Evolutionary conservation across 2,797 vertebrate genomes (phyloP).

Genomic region (Characodon lateralis): DNA sequence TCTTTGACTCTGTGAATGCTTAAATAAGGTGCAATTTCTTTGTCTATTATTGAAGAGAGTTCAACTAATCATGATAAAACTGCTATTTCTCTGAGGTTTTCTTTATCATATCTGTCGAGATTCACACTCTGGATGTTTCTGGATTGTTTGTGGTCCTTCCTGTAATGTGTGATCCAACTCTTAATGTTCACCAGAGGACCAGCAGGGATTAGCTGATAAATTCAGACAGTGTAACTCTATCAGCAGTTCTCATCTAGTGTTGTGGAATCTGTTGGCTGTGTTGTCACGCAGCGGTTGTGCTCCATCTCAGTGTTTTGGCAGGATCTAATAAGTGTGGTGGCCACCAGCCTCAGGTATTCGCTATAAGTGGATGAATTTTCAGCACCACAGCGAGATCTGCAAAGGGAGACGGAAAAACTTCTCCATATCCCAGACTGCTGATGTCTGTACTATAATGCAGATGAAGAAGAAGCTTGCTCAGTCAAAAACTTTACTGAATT

Average conservation of each 20-base stretch:
- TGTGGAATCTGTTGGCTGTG: constrained; percentile 60
- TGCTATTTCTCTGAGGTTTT: constrained; percentile 8
- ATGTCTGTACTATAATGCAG: not conserved
- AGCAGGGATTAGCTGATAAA: constrained; percentile 58
- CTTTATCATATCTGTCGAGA: constrained; percentile 9
- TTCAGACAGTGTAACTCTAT: constrained; percentile 47
- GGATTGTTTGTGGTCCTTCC: constrained; percentile 25
- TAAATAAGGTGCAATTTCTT: not conserved
- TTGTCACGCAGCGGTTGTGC: constrained; percentile 57
- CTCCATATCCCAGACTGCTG: not conserved
- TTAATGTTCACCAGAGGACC: constrained; percentile 33
- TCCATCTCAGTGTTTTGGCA: constrained; percentile 61
- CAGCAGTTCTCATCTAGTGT: constrained; percentile 46
- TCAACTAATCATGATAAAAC: not conserved
- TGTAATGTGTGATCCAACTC: constrained; percentile 48
- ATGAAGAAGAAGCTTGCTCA: not conserved
- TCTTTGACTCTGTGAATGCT: not conserved
- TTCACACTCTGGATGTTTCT: constrained; percentile 21
- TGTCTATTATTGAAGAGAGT: constrained; percentile 1
- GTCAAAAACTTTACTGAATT: not conserved
- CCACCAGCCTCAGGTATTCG: constrained; percentile 49
- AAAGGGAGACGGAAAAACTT: constrained; percentile 12
- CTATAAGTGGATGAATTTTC: constrained; percentile 71
- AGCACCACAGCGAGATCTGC: constrained; percentile 84
- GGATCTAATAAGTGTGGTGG: constrained; percentile 50